Conservation (phyloP, 2,888 invertebrate genomes). For the Parasteatoda lunata region DNA sequence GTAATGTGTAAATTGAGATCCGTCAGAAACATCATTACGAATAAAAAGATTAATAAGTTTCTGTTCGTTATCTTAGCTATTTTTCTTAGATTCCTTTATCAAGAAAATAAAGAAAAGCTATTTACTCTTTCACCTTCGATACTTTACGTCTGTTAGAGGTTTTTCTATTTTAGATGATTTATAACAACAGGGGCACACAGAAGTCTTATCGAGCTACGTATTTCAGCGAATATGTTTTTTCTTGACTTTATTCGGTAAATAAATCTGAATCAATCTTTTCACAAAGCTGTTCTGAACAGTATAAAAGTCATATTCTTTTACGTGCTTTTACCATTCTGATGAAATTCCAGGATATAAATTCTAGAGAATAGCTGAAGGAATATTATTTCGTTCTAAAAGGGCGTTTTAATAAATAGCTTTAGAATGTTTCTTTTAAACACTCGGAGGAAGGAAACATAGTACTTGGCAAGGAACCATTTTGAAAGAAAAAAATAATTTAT, state of each 20-base stretch:
- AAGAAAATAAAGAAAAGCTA: neutral
- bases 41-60: neutral
- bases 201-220: constrained; percentile 37
- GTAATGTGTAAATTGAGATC: too few species aligned
- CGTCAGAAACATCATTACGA: too few species aligned
- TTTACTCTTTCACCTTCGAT: neutral
- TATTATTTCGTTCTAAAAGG: too few species aligned
- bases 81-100: neutral
- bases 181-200: constrained; percentile 29
- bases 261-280: constrained; percentile 47
- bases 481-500: too few species aligned
- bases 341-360: neutral
- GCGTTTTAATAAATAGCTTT: too few species aligned
- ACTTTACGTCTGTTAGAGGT: neutral
- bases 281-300: constrained; percentile 31
- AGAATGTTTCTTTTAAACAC: too few species aligned
- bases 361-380: neutral
- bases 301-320: too few species aligned
- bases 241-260: constrained; percentile 20
- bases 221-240: constrained; percentile 15
- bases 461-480: too few species aligned
- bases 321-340: too few species aligned
- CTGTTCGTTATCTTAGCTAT: neutral
- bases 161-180: constrained; percentile 20
- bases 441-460: too few species aligned